Base-by-base conservation (phyloP, 2,113 vertebrate species). In the Lethenteron reissneri region DNA sequence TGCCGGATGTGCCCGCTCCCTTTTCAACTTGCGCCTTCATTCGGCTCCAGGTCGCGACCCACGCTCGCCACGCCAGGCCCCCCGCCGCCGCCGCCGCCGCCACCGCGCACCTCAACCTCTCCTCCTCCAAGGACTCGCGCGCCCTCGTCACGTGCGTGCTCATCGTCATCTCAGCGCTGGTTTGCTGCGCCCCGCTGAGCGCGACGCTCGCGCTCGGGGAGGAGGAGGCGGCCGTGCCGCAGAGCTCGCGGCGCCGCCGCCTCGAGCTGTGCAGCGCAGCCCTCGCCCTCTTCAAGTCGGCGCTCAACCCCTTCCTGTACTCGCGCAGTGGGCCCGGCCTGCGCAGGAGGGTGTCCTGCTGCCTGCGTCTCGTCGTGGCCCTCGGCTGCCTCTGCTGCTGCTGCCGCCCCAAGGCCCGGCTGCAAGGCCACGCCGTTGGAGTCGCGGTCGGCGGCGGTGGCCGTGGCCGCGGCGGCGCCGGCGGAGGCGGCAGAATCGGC, bases 291-390 rank as follows among this genome's bases (percentile, higher is more conserved):
- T 83, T 95, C 75, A 95, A 97, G 74, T 97, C 90, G 0, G 90
- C 90, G 71, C 83, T 99, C 75, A 97, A 99, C 75, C 94, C 94
- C 7, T 99, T 99, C 58, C 87, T 99, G 68, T 99, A 97, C 72
- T 94, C 94, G 1, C 88, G 92, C 14, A 95, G 89, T 82, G 95
- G 94, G 1, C 83, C 87, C 0, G 94, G 92, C 8, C 84, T 99
- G 64, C 80, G 92, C 10, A 84, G 87, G 57, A 85, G 88, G 1
- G 84, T 88, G 57, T 82, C 94, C 17, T 88, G 87, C 83, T 90
- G 87, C 71, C 74, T 95, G 72, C 72, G 70, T 12, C 90, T 84
- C 59, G 86, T 85, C 64, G 56, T 79, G 1, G 80, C 71, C 57
- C 56, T 73, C 57, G 58, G 70, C 56, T 73, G 72, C 70, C 64